Conservation (phyloP, 2,113 vertebrate species). For the Dromiciops gliroides region DNA sequence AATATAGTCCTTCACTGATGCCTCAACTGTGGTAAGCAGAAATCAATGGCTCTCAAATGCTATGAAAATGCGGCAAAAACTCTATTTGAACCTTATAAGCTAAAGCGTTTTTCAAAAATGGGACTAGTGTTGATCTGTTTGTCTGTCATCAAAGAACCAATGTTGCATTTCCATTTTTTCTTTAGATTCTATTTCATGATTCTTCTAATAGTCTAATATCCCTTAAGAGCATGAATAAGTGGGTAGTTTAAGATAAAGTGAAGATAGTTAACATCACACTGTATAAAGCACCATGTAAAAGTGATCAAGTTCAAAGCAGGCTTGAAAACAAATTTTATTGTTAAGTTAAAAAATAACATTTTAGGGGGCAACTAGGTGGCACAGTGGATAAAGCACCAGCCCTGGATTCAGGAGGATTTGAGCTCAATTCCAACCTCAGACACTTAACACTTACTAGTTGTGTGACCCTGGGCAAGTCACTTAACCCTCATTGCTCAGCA, state of each 20-base stretch:
- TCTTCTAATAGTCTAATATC: background rate
- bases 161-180: background rate
- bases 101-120: background rate
- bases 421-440: too few species aligned
- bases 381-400: too few species aligned
- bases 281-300: constrained; percentile 6
- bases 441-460: too few species aligned
- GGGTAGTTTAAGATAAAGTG: background rate
- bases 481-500: too few species aligned
- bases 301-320: background rate
- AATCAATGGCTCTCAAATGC: background rate
- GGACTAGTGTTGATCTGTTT: background rate
- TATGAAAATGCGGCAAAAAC: background rate
- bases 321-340: constrained; percentile 2
- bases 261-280: constrained; percentile 48
- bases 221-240: constrained; percentile 35
- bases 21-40: background rate
- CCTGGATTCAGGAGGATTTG: too few species aligned
- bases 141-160: background rate
- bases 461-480: too few species aligned
- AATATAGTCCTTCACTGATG: background rate
- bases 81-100: background rate
- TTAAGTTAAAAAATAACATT: constrained; percentile 29
- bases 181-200: background rate
- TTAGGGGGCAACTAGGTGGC: too few species aligned